These are phyloP conservation scores for Acromyrmex charruanus DNA, from an alignment of 1,140 invertebrate species.

Conservation along the genomic window DNA sequence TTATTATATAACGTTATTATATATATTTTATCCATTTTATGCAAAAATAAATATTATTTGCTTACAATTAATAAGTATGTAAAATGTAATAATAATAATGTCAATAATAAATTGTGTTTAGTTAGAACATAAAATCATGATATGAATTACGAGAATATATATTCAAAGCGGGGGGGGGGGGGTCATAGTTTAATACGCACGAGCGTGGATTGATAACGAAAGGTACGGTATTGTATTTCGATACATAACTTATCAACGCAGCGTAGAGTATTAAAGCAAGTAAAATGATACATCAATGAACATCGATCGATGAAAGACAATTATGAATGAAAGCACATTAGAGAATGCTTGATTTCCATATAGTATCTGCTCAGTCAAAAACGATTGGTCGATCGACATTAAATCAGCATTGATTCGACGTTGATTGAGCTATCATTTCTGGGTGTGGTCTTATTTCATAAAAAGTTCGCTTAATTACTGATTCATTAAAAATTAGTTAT, in stretches of 20 bases:
- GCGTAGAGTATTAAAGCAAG: conserved; percentile 24
- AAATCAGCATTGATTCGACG: too few relatives aligned
- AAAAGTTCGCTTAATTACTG: not conserved
- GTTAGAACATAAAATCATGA: conserved; percentile 7
- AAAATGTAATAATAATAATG: not conserved
- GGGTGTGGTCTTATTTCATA: not conserved
- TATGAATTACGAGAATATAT: conserved; percentile 43
- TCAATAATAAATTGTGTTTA: not conserved
- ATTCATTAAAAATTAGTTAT: conserved; percentile 9
- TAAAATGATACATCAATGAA: conserved; percentile 71
- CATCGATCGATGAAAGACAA: conserved; percentile 49
- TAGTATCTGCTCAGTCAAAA: too few relatives aligned
- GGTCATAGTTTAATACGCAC: not conserved
- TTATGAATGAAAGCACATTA: conserved; percentile 67
- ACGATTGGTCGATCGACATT: too few relatives aligned
- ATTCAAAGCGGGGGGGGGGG: not conserved
- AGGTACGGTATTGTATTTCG: conserved; percentile 59
- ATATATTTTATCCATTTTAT: not conserved
- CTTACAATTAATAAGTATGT: not conserved
- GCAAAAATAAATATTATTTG: not conserved
- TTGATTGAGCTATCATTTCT: too few relatives aligned
- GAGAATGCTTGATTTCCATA: not conserved
- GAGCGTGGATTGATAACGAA: conserved; percentile 60
- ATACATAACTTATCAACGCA: conserved; percentile 48
- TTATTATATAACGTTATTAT: not conserved